These are phyloP conservation scores for Diarsia dahlii DNA, from an alignment of 2,888 invertebrate genomes.

Conservation along the genomic window DNA sequence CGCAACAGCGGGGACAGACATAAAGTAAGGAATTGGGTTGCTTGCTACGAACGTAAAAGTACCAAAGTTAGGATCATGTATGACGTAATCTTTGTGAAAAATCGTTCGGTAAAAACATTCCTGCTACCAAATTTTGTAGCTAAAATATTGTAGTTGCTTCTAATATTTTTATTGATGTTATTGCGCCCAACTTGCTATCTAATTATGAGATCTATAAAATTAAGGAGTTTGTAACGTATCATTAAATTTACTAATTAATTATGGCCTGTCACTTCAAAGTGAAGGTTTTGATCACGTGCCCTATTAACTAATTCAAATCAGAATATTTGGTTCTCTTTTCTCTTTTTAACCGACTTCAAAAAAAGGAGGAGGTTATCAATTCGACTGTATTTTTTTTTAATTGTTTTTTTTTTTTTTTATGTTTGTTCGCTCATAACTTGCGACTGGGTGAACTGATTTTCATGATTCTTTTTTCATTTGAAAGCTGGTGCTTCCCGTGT, in stretches of 20 bases:
- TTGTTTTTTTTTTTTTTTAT: no score
- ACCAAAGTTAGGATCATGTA: constrained; percentile 46
- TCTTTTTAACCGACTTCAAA: no score
- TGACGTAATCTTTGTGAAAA: constrained; percentile 43
- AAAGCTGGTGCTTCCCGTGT: no score
- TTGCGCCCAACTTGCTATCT: neutral
- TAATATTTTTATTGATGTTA: neutral
- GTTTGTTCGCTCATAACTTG: no score
- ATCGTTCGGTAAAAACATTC: constrained; percentile 32
- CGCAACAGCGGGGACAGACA: constrained; percentile 71
- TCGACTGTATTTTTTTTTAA: no score
- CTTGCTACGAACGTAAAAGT: constrained; percentile 46
- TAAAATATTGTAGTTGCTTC: neutral
- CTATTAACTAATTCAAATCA: constrained; percentile 1
- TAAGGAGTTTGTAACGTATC: constrained; percentile 1
- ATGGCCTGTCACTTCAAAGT: constrained; percentile 22
- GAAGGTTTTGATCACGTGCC: constrained; percentile 4
- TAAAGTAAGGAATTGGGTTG: constrained; percentile 70
- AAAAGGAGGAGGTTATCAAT: no score
- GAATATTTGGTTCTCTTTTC: no score
- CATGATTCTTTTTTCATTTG: no score
- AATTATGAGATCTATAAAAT: no score
- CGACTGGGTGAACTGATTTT: no score
- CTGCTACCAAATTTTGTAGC: neutral
- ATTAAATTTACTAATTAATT: constrained; percentile 30